Evolutionary conservation across 2,888 invertebrate genomes (phyloP), one percentile per base, ranked within the genome.

Genomic region (Parascotia fuliginaria): DNA sequence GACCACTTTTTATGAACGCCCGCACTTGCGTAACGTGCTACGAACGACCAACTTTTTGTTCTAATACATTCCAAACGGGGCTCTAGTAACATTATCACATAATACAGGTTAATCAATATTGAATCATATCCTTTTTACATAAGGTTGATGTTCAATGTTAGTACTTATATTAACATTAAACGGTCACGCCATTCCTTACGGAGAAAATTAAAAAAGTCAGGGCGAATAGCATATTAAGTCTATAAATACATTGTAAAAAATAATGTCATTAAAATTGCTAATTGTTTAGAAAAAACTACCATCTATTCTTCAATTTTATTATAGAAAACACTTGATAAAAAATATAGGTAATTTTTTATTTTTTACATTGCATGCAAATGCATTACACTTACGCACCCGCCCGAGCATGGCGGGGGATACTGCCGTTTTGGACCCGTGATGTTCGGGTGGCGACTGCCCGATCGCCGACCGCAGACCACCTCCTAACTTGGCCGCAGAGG

Each of bases 21-120:
- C 77, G 73, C 70, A 87, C 87, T 89, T 91, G 91, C 88, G 87
- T 89, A 91, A 90, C 90, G 80, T 59, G 86, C 77, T 73, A 70
- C 72, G 70, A 53, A 75, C 75, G 64, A 70, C 69, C 77, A 70
- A 81, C 76, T 87, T 85, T 88, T 85, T 86, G 75, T 81, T 77
- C 75, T 81, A 79, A 82, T 82, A 77, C 73, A 77, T 75, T 57
- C 50, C 61, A 60, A 73, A 71, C 77, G 44, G 52, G 76, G 72
- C 75, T 68, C 74, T 70, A 67, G 69, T 67, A 62, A 60, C 60
- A 72, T 68, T 61, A 43, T 47, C 33, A 27, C 47, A 31, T 29
- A 12, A 3, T 33, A 27, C 29, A 29, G 28, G 11, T 13, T 28
- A 55, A n/a, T 7, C 34, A 0, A 65, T 29, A 42, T 40, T 51